Conservation (phyloP, 1,140 invertebrate species). For the Antheraea mylitta region DNA sequence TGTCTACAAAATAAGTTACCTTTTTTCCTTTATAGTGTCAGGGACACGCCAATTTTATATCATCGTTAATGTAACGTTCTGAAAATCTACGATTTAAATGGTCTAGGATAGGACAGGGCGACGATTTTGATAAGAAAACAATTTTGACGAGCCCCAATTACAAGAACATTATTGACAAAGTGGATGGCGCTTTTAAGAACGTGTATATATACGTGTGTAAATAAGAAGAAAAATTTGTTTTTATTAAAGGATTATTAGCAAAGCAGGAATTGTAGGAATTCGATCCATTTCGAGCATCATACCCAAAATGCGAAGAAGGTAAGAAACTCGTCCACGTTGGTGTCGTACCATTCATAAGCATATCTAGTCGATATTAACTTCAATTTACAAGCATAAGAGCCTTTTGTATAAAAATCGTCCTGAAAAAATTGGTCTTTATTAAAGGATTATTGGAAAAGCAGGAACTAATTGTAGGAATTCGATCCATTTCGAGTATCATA, state of each 20-base stretch:
- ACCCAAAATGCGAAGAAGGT: constrained; percentile 25
- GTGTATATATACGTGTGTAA: constrained; percentile 13
- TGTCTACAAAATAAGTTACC: constrained; percentile 8
- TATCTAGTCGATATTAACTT: not conserved
- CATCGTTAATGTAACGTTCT: not conserved
- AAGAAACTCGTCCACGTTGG: constrained; percentile 23
- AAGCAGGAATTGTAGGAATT: constrained; percentile 31
- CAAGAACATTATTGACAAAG: constrained; percentile 15
- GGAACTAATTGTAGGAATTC: constrained; percentile 17
- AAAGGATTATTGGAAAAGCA: not conserved
- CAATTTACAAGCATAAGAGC: constrained; percentile 26
- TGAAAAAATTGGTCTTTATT: constrained; percentile 2
- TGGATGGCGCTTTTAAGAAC: constrained; percentile 26
- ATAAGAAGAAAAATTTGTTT: constrained; percentile 21
- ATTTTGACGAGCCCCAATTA: constrained; percentile 12
- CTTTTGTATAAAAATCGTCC: constrained; percentile 29
- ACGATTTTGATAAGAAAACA: constrained; percentile 38
- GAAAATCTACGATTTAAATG: constrained; percentile 13
- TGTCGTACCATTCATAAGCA: constrained; percentile 25
- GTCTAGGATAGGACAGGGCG: constrained; percentile 25
- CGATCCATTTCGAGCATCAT: constrained; percentile 23
- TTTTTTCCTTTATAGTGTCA: constrained; percentile 13
- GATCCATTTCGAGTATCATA: constrained; percentile 21
- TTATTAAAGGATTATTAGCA: constrained; percentile 17
- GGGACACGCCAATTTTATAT: constrained; percentile 12